Base-by-base conservation (phyloP, 2,888 invertebrate species). In the Hirtodrosophila confusa region DNA sequence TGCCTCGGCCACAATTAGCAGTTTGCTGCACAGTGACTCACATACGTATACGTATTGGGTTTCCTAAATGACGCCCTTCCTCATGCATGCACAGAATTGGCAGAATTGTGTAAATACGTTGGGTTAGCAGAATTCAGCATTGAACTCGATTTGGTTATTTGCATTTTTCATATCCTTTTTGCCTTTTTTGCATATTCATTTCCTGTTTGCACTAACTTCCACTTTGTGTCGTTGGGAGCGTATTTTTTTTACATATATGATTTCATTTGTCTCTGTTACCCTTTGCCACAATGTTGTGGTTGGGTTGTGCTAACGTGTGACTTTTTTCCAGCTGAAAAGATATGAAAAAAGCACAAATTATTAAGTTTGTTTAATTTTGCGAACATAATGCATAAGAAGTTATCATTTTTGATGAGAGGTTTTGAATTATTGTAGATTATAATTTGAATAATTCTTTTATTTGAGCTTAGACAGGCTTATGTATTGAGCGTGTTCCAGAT, bases 121-220 rank as follows among this genome's bases (percentile, higher is more conserved):
- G 44, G 41, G 73, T 50, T 80, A 69, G 50, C 68, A 67, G 62
- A 57, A 61, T 80, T 69, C 41, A 24, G 63, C 78, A 77, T 80
- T 86, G 82, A 85, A 73, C 84, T 86, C 86, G 68, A 67, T 76
- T 86, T 76, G 53, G 69, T 6, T 72, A 88, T 84, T 80, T 84
- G 85, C 78, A 88, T 84, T 78, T 84, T 69, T 86, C 83, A 86
- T 86, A 83, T 83, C 75, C 86, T 61, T 63, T 86, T 86, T 68
- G 50, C 43, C 41, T 45, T 58, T 76, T 76, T 84, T 86, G 85
- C 88, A 86, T 84, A 86, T 86, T 84, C 85, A 84, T 88, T 86
- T 84, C 83, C 83, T 66, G 58, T 51, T 67, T 69, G 62, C 69
- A 49, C 66, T 64, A 70, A 60, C 57, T 53, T 78, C 51, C 66